Evolutionary conservation across 2,888 invertebrate genomes (phyloP), one percentile per base, ranked within the genome.

Genomic region (Netelia virgata): DNA sequence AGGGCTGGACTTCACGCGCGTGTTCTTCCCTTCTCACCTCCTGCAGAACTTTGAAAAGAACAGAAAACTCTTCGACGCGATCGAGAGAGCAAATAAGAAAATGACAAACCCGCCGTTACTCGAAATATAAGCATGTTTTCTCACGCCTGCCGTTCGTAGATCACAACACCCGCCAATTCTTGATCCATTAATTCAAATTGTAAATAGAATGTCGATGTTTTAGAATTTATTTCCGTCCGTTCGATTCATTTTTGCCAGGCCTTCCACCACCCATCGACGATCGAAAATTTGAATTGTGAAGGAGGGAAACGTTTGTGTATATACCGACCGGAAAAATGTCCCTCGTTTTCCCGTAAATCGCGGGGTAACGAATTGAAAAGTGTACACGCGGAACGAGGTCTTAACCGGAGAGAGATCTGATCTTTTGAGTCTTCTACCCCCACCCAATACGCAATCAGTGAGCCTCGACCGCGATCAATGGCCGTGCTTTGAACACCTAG

Each of bases 251-350:
- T 47, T 47, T 47, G 10, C 14, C 14, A 3, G 47, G 11, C 47
- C 8, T 47, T 14, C 14, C 14, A 10, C 2, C 47, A 14, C 10
- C 43, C 11, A 47, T 11, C 14, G 3, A 47, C 47, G 47, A 47
- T 47, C 14, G 47, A 47, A 14, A 66, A 41, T 36, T 63, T 28
- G 28, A 53, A 68, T n/a, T 36, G 28, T 47, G 16, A 47, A 23
- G 61, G 57, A 9, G 16, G 57, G 63, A 61, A 20, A 59, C 50
- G 73, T 84, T 70, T 86, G 82, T 86, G 84, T 84, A 86, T 69
- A 86, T 86, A 86, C 66, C 83, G 77, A 55, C 79, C 75, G 28
- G 63, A 64, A 77, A 80, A 69, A 55, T 53, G 23, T 70, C 63
- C 64, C 66, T 74, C 41, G 47, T 78, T 63, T 50, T 79, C 61